These are phyloP conservation scores for Scolopax bukidnonensis DNA, from an alignment of 2,797 vertebrate genomes.

Conservation along the genomic window DNA sequence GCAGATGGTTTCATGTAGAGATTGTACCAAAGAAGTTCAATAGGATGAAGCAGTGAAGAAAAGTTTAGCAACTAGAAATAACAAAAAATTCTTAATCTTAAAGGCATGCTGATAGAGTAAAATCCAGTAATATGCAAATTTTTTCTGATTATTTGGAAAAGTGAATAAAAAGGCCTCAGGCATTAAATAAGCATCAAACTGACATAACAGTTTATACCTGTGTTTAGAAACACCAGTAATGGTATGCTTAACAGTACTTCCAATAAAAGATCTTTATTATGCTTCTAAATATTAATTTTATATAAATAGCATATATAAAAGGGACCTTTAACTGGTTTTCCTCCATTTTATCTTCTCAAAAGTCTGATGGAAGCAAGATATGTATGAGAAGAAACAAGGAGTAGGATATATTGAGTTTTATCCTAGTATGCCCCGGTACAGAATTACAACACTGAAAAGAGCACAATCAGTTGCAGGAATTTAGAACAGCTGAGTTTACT, in stretches of 20 bases:
- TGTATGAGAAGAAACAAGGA: background rate
- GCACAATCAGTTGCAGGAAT: background rate
- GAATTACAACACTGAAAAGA: background rate
- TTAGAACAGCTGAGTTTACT: background rate
- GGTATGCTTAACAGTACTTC: background rate
- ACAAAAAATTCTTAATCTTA: background rate
- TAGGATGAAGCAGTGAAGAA: background rate
- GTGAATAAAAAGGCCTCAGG: background rate
- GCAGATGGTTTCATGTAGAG: background rate
- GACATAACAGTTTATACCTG: background rate
- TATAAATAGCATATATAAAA: background rate
- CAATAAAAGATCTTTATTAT: background rate
- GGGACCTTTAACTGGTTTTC: rapidly evolving
- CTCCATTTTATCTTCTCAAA: background rate
- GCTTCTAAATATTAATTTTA: background rate
- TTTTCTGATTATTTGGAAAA: background rate
- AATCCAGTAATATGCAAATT: constrained; percentile 4
- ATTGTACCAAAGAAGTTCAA: background rate
- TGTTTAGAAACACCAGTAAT: background rate
- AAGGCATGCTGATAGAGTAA: background rate
- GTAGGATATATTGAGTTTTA: background rate
- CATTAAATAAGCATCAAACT: background rate
- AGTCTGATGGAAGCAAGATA: background rate
- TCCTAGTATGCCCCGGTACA: background rate
- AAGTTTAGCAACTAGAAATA: background rate